These are phyloP conservation scores for Gambusia affinis DNA, from an alignment of 2,113 vertebrate species.

Conservation along the genomic window DNA sequence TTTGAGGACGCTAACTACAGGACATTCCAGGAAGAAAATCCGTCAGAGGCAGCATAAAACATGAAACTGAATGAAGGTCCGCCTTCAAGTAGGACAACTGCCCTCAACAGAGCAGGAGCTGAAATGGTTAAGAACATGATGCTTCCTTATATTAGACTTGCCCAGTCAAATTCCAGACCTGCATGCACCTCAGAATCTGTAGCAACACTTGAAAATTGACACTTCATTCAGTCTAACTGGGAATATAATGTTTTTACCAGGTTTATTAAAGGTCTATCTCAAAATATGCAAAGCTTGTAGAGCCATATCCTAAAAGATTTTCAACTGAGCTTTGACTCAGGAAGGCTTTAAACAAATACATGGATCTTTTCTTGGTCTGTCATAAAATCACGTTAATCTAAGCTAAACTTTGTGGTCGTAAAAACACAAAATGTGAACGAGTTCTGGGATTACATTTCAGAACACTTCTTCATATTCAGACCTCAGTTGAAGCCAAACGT, in stretches of 20 bases:
- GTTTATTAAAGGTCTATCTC: neutral
- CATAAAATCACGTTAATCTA: neutral
- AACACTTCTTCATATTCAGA: conserved; percentile 11
- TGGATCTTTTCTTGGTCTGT: neutral
- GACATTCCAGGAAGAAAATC: too few relatives aligned
- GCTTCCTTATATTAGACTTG: neutral
- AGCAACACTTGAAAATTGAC: neutral
- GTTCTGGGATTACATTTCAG: neutral
- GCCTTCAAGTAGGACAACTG: too few relatives aligned
- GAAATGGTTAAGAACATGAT: neutral
- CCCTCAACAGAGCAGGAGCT: too few relatives aligned
- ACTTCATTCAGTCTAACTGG: too few relatives aligned
- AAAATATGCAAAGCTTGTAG: neutral
- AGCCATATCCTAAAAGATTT: neutral
- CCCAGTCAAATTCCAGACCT: neutral
- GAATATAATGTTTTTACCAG: neutral
- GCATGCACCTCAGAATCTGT: neutral
- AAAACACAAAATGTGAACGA: neutral
- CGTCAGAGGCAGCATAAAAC: too few relatives aligned
- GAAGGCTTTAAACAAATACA: neutral
- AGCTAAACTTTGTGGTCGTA: too few relatives aligned
- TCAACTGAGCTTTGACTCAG: neutral
- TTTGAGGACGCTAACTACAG: too few relatives aligned
- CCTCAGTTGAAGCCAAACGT: conserved; percentile 8
- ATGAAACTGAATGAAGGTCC: too few relatives aligned